Conservation (phyloP, 2,113 vertebrate species). For the Gavialis gangeticus region DNA sequence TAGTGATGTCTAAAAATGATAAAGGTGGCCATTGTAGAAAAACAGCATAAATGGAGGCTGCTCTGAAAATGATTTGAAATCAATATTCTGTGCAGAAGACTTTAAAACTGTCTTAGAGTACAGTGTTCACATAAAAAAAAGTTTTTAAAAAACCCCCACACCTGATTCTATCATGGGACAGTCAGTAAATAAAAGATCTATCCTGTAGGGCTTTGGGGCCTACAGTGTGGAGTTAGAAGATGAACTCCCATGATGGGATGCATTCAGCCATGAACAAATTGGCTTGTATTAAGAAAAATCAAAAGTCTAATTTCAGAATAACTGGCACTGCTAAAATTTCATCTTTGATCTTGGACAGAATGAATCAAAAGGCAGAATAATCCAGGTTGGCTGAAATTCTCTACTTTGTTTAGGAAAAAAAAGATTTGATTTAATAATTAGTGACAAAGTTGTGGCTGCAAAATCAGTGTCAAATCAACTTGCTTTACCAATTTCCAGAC, state of each 20-base stretch:
- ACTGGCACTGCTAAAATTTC: background rate
- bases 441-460: background rate
- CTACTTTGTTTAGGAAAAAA: no score
- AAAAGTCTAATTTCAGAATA: background rate
- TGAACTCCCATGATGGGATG: background rate
- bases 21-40: background rate
- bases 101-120: background rate
- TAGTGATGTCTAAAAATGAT: conserved; percentile 11
- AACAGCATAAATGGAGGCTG: background rate
- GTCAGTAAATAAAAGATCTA: background rate
- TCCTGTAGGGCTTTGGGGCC: background rate
- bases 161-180: background rate
- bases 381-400: background rate
- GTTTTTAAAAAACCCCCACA: background rate
- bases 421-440: no score
- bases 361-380: background rate
- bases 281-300: no score
- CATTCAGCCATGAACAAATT: background rate
- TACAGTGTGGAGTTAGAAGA: background rate
- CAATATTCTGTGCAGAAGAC: background rate
- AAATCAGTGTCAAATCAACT: background rate
- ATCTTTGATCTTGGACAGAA: background rate
- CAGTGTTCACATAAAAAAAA: background rate
- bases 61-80: conserved; percentile 1
- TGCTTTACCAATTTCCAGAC: background rate